Base-by-base conservation (phyloP, 2,113 vertebrate species). In the Pelmatolapia mariae region DNA sequence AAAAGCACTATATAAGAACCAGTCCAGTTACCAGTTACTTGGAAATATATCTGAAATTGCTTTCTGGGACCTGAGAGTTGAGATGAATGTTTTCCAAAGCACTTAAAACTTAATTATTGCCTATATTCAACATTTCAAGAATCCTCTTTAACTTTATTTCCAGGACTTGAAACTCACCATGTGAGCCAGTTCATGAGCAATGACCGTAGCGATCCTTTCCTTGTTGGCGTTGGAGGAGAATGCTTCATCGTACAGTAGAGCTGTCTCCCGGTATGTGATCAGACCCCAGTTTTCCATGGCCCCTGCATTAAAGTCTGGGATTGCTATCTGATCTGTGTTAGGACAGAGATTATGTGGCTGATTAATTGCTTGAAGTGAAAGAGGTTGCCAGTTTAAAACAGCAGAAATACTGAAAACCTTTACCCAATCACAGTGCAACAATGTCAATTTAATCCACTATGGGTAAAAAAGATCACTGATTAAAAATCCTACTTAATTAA, bases 261-360 rank as follows among this genome's bases (percentile, higher is more conserved):
- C 95, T 0, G 97, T 96, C 91, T 97, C 96, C 90, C 96, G 95
- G 94, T 97, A 97, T 1, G 96, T 97, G 91, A 96, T 97, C 82
- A 97, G 91, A 52, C 97, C 97, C 97, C 97, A 97, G 94, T 97
- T 97, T 90, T 97, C 97, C 97, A 97, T 97, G 45, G 97, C 97
- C 53, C 96, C 97, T 4, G 96, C 94, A 8, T 95, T 96, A 63
- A 97, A 97, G 83, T 97, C 96, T 6, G 96, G 97, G n/a, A 97
- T 92, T 66, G 96, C 96, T 9, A 97, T 95, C 87, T 97, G 96
- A 90, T 97, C 97, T 97, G 89, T 8, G 63, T 50, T 10, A 31
- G 5, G 10, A 81, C 53, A 81, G 15, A 88, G 8, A 59, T 29
- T 4, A 59, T 43, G 7, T 24, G 10, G 15, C 54, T 50, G 3